Evolutionary conservation across 2,888 invertebrate genomes (phyloP), one percentile per base, ranked within the genome.

Genomic region (Athrips mouffetella): DNA sequence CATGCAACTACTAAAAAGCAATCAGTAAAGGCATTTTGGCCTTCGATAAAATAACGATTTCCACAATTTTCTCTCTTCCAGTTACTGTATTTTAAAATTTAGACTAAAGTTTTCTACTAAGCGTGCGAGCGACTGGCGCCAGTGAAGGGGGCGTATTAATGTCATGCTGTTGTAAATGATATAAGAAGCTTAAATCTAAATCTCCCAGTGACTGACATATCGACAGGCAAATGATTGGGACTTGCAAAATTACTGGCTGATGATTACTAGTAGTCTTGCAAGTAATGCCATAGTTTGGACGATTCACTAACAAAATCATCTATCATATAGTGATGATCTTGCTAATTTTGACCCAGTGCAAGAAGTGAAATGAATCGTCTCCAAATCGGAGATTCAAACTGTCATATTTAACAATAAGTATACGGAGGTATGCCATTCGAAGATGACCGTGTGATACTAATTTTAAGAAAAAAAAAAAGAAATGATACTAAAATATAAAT

Each of bases 151-250:
- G 78, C 71, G 77, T 81, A 85, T 84, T 84, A 86, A 81, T 81
- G 72, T 70, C 86, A 86, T 86, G 86, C 86, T 77, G 25, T 54
- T 75, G 72, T 73, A 77, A 80, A 82, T 84, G 79, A 81, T 77
- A 76, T 59, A 76, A 83, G 62, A 85, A 88, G 86, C 86, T 85
- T 85, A 87, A 73, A 70, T 80, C 79, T 87, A 85, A 67, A 70
- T 79, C 70, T 83, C 84, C 84, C 84, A 87, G 70, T 76, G 81
- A 79, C 78, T 80, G 80, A 80, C 80, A 81, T 74, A 75, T 75
- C 73, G 71, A 83, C 81, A 83, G 83, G 81, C 84, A 84, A 80
- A 81, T 80, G 74, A 78, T 76, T 65, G 73, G 76, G 76, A 66
- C 84, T 83, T 86, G 86, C 86, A 84, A 83, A 80, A 85, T 52